phyloP scores from a whole-genome alignment of 2,888 invertebrate species.

The Epirrita christyi region DNA sequence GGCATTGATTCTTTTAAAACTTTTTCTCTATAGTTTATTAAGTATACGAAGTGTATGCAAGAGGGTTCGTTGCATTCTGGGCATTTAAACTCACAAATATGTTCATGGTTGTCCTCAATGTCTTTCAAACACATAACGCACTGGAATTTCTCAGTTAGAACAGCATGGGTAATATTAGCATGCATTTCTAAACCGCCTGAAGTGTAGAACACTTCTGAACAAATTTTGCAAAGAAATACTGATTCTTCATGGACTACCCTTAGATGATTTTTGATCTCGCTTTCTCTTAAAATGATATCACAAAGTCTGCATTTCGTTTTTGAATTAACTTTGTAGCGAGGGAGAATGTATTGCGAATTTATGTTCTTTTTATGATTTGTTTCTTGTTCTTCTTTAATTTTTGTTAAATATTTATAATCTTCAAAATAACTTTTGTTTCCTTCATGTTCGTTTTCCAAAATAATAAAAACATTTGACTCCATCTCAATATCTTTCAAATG shows the following conservation, averaged over 20 bases:
- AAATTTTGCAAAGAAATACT: background rate
- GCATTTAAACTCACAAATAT: background rate
- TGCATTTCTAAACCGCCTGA: background rate
- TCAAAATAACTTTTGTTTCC: background rate
- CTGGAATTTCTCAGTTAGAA: background rate
- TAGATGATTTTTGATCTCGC: background rate
- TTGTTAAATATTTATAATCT: too few relatives aligned
- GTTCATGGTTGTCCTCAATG: background rate
- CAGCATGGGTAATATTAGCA: background rate
- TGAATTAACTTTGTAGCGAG: background rate
- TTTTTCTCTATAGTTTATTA: conserved; percentile 4
- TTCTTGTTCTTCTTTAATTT: background rate
- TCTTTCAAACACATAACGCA: background rate
- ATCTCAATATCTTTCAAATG: background rate
- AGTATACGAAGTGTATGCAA: conserved; percentile 3
- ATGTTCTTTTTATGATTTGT: background rate
- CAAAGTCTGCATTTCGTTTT: background rate
- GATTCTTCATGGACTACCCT: background rate
- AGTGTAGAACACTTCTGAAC: background rate
- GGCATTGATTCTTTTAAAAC: background rate
- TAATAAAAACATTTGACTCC: background rate
- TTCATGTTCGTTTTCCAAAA: background rate
- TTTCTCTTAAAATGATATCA: background rate
- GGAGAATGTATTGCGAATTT: background rate
- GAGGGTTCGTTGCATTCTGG: background rate